Evolutionary conservation across 2,113 vertebrate genomes (phyloP).

Genomic region (Pseudorectes ferrugineus): DNA sequence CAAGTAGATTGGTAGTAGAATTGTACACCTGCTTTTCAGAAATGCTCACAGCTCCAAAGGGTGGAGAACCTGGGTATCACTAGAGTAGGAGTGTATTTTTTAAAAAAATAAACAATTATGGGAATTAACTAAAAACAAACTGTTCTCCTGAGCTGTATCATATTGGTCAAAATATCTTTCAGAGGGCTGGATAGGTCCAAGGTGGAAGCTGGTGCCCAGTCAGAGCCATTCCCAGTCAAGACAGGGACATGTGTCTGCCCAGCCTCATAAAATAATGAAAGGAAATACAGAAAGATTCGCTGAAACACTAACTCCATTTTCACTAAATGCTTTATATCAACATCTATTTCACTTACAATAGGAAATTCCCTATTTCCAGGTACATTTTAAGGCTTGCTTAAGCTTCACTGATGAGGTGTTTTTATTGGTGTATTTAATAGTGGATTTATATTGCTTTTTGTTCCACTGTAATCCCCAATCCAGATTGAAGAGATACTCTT

Average conservation of each 20-base stretch:
- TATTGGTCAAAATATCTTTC: background rate
- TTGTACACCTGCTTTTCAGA: background rate
- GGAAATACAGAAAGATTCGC: conserved; percentile 55
- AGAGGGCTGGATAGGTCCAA: background rate
- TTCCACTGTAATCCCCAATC: background rate
- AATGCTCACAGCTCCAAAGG: background rate
- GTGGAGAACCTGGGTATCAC: background rate
- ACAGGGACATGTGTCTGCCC: background rate
- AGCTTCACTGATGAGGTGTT: background rate
- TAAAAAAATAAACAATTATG: rapidly evolving
- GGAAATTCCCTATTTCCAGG: conserved; percentile 2
- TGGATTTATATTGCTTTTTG: background rate
- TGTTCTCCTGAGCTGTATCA: background rate
- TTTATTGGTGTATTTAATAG: background rate
- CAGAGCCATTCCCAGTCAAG: background rate
- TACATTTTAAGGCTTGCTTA: conserved; percentile 26
- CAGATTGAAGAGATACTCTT: background rate
- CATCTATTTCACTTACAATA: conserved; percentile 18
- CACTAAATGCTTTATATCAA: conserved; percentile 25
- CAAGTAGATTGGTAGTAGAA: background rate
- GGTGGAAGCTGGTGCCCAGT: background rate
- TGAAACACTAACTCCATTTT: conserved; percentile 54
- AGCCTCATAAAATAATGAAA: background rate
- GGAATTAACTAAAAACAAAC: background rate
- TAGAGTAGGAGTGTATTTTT: background rate